phyloP scores from a whole-genome alignment of 2,888 invertebrate species.

The Ditylenchus weischeri region DNA sequence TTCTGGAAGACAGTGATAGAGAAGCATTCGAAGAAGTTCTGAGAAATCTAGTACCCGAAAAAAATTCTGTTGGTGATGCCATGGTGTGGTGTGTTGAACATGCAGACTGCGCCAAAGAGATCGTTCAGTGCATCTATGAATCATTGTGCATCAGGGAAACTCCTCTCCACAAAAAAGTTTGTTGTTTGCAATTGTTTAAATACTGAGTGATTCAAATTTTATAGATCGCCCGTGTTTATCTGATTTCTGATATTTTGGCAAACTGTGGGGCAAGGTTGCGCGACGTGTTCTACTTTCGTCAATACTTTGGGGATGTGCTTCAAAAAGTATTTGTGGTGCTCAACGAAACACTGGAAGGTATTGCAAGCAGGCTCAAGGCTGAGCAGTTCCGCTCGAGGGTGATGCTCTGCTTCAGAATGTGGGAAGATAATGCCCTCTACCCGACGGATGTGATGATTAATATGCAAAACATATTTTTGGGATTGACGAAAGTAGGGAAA shows the following conservation, averaged over 20 bases:
- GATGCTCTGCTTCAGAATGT: slow-evolving; percentile 76
- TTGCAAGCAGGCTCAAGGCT: slow-evolving; percentile 83
- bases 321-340: slow-evolving; percentile 72
- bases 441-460: slow-evolving; percentile 83
- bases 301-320: slow-evolving; percentile 60
- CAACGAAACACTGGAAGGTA: slow-evolving; percentile 71
- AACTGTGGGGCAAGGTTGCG: slow-evolving; percentile 86
- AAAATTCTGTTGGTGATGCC: slow-evolving; percentile 75
- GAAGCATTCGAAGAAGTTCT: slow-evolving; percentile 87
- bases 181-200: neutral
- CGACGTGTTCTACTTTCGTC: slow-evolving; percentile 83
- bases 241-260: slow-evolving; percentile 91
- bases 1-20: slow-evolving; percentile 71
- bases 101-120: slow-evolving; percentile 92
- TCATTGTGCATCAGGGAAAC: slow-evolving; percentile 73
- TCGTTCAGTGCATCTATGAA: slow-evolving; percentile 76
- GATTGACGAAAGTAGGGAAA: slow-evolving; percentile 63
- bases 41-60: slow-evolving; percentile 77
- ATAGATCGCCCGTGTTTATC: slow-evolving; percentile 71
- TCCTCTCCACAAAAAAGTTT: slow-evolving; percentile 74
- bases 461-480: slow-evolving; percentile 84
- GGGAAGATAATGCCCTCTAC: slow-evolving; percentile 97
- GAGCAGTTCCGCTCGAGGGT: slow-evolving; percentile 87
- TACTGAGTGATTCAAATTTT: slow-evolving; percentile 16
- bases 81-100: slow-evolving; percentile 99